Percentiles rank a stretch among this genome's conserved stretches.
Conservation (phyloP, 2,797 vertebrate species). For the Sus cebifrons region DNA sequence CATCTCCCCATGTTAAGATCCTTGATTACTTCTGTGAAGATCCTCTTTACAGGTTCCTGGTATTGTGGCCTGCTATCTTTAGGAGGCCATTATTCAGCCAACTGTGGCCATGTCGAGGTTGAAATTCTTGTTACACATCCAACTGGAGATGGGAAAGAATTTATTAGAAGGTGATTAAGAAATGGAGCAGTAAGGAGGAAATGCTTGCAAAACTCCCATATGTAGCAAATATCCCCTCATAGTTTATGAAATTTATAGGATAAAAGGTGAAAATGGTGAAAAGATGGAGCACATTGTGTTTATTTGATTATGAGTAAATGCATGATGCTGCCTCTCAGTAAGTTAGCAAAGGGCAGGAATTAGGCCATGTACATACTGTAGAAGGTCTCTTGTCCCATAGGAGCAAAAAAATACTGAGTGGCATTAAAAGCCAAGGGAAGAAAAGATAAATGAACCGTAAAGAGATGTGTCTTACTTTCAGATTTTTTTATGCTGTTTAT, state of each 20-base stretch:
- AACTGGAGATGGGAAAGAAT: neutral
- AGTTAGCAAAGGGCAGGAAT: neutral
- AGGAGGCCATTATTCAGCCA: neutral
- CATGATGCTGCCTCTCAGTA: neutral
- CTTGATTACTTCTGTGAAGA: neutral
- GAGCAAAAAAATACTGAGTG: neutral
- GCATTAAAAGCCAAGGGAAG: slow-evolving; percentile 60
- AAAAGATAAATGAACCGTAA: slow-evolving; percentile 27
- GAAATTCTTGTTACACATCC: neutral
- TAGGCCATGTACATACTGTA: slow-evolving; percentile 27
- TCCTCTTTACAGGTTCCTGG: neutral
- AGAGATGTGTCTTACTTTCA: slow-evolving; percentile 61
- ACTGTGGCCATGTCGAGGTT: neutral
- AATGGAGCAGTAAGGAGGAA: neutral
- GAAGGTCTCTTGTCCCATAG: neutral
- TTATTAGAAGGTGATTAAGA: neutral
- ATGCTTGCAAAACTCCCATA: neutral
- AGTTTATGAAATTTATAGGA: neutral
- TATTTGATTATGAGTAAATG: slow-evolving; percentile 34
- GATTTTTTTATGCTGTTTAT: slow-evolving; percentile 54
- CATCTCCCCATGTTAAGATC: neutral
- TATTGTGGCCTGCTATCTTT: neutral
- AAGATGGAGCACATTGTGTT: neutral
- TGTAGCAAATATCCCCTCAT: neutral
- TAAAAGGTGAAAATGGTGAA: neutral